Evolutionary conservation across 2,888 invertebrate genomes (phyloP).

Genomic region (Polia nebulosa): DNA sequence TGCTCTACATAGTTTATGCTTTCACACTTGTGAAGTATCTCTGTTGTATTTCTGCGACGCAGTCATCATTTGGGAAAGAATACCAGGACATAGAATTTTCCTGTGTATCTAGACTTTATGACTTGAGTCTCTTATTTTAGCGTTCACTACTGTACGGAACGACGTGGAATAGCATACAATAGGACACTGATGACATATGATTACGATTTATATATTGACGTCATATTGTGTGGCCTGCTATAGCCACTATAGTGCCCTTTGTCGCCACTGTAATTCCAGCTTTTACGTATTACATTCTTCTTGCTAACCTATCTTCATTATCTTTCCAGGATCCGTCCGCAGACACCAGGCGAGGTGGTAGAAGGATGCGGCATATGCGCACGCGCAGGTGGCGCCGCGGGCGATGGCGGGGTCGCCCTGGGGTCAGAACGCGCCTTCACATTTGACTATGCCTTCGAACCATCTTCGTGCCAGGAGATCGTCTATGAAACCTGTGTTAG

Average conservation of each 20-base stretch:
- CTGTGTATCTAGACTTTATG: too few relatives aligned
- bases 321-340: slow-evolving; percentile 96
- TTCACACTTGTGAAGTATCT: not conserved
- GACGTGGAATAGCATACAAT: too few relatives aligned
- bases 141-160: too few relatives aligned
- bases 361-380: slow-evolving; percentile 99
- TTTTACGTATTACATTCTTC: too few relatives aligned
- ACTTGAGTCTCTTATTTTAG: too few relatives aligned
- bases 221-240: too few relatives aligned
- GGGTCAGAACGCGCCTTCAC: slow-evolving; percentile 99
- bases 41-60: not conserved
- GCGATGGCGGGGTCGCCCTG: slow-evolving; percentile 97
- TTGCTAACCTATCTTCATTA: not conserved
- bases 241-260: too few relatives aligned
- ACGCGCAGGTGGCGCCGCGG: slow-evolving; percentile 96
- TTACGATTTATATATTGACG: too few relatives aligned
- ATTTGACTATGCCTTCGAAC: slow-evolving; percentile 98
- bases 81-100: too few relatives aligned
- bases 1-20: not conserved
- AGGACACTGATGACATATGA: too few relatives aligned
- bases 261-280: too few relatives aligned
- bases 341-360: slow-evolving; percentile 97
- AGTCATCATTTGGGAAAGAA: not conserved
- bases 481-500: slow-evolving; percentile 97
- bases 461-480: slow-evolving; percentile 92